Evolutionary conservation across 1,140 invertebrate genomes (phyloP), one percentile per base, ranked within the genome.

Genomic region (Drosophila santomea): DNA sequence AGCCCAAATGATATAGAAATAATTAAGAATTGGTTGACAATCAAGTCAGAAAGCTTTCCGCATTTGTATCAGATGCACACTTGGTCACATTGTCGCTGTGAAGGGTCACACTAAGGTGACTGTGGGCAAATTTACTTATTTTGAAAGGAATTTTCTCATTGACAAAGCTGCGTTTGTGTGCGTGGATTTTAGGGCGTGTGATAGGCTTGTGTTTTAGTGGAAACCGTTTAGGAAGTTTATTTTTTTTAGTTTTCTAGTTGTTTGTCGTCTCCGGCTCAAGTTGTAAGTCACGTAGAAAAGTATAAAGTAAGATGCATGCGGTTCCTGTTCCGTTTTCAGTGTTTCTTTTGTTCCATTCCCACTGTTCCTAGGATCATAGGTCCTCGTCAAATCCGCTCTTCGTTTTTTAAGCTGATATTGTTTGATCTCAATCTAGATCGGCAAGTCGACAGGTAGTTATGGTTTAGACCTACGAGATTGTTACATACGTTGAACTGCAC

Each of bases 211-310:
- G 15, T 68, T 71, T 11, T 28, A 58, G 64, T 58, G 68, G 68
- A 72, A 72, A 72, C 68, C 68, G 66, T 72, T 71, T 72, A 50
- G 66, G 44, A 71, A 72, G 66, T 50, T 71, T 58, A 48, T 41
- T 12, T 50, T 58, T 12, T 50, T 50, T 71, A 58, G 28, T 32
- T 67, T 66, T 67, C 10, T 47, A 71, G 64, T 71, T 47, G 35
- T 48, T 55, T 60, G 41, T 64, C 39, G 28, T 25, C 61, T 25
- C 23, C 50, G n/a, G 62, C 64, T 56, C 60, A 20, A 68, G 60
- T 72, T 72, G 66, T 72, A 72, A 71, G 68, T 71, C 54, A 71
- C 64, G 38, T 72, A 72, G 52, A 71, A 72, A 72, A 72, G 52
- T 71, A 71, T 72, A 72, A 72, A 71, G 64, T 58, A 69, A 71